A percentile compares a stretch with the other conserved stretches of the same genome.
These are phyloP conservation scores for Anagyrus pseudococci DNA, from an alignment of 2,888 invertebrate species.

Conservation along the genomic window DNA sequence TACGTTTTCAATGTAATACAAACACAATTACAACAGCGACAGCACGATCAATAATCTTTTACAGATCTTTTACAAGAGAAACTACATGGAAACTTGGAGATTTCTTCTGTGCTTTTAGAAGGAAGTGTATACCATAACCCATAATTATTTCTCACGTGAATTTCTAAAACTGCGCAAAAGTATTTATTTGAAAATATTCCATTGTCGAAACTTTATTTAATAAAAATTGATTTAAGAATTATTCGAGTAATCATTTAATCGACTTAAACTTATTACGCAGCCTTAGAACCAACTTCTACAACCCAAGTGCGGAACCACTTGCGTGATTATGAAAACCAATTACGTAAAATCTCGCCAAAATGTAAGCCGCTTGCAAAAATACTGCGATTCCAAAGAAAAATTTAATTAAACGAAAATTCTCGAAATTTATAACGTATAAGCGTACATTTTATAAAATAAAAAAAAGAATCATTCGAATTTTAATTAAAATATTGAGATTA, in stretches of 20 bases:
- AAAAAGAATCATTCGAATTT: not conserved
- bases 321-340: slow-evolving; percentile 1
- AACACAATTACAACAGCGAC: too few relatives aligned
- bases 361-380: not conserved
- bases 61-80: too few relatives aligned
- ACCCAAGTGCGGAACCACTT: slow-evolving; percentile 14
- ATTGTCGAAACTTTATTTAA: too few relatives aligned
- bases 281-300: slow-evolving; percentile 1
- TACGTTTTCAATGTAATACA: too few relatives aligned
- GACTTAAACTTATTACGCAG: slow-evolving; percentile 6
- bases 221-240: not conserved
- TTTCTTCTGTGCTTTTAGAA: too few relatives aligned
- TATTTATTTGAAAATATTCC: too few relatives aligned
- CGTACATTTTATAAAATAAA: too few relatives aligned
- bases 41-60: too few relatives aligned
- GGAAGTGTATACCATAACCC: too few relatives aligned
- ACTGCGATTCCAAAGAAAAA: not conserved
- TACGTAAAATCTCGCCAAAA: slow-evolving; percentile 7
- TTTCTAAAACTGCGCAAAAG: not conserved
- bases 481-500: not conserved
- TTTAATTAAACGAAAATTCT: not conserved
- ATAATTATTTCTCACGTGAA: too few relatives aligned
- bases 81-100: too few relatives aligned
- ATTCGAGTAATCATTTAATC: not conserved
- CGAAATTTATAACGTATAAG: not conserved